Conservation (phyloP, 2,888 invertebrate species). For the Aromia moschata region DNA sequence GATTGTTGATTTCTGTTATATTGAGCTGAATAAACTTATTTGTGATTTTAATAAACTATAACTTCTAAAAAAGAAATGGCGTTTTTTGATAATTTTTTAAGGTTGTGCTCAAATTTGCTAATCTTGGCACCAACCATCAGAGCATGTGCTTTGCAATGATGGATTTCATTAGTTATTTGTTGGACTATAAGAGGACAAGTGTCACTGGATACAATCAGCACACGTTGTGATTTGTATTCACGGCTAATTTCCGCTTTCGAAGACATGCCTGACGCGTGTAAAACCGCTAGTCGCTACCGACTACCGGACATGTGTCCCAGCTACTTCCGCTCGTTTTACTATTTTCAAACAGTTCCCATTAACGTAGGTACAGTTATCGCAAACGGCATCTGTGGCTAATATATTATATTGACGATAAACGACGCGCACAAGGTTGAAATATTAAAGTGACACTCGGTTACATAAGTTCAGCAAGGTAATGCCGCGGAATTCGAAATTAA, state of each 20-base stretch:
- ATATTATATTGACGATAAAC: constrained; percentile 29
- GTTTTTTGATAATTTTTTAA: too few species aligned
- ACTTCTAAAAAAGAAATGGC: too few species aligned
- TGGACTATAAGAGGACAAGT: constrained; percentile 39
- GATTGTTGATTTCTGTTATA: too few species aligned
- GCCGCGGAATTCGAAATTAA: too few species aligned
- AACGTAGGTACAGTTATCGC: constrained; percentile 38
- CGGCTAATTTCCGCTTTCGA: constrained; percentile 47
- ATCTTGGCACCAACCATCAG: too few species aligned
- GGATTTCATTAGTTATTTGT: too few species aligned
- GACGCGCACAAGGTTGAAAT: constrained; percentile 31
- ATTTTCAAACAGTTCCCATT: constrained; percentile 31
- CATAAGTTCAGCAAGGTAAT: constrained; percentile 5
- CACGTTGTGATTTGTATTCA: constrained; percentile 49
- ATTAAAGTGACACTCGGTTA: constrained; percentile 21
- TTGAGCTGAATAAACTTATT: too few species aligned
- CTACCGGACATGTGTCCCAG: constrained; percentile 44
- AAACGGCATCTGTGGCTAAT: constrained; percentile 25
- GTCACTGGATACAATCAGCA: constrained; percentile 36
- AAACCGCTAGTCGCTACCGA: constrained; percentile 40
- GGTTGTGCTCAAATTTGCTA: too few species aligned
- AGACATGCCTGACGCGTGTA: constrained; percentile 44
- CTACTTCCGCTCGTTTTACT: constrained; percentile 42
- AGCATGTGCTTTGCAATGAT: too few species aligned
- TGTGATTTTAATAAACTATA: too few species aligned